Evolutionary conservation across 2,888 invertebrate species (phyloP), one percentile per base, ranked within the genome.

Genomic region (Gryllus longicercus): DNA sequence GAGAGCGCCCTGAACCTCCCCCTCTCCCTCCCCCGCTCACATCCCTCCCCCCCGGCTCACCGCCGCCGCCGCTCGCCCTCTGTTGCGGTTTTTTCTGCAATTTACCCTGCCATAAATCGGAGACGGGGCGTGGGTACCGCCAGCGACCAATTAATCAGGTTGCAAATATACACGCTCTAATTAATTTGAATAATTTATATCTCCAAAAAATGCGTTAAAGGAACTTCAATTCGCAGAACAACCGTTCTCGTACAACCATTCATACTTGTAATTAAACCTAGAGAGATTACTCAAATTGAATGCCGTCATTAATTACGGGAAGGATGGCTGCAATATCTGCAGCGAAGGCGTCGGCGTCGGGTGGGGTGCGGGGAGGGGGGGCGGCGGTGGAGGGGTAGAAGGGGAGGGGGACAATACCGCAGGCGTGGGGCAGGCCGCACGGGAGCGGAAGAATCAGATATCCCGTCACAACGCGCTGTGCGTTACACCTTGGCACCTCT

Each of bases 111-210:
- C 63, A 63, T 63, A 63, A 63, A 63, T 63, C 63, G 63, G 63
- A 63, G 63, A 63, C 63, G 11, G 12, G 16, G 63, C 63, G 63
- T 8, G 10, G 63, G 4, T 63, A 63, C 16, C 63, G 63, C 16
- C 63, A n/a, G 16, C 63, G 16, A 63, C 63, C 63, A 63, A 63
- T 63, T 63, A 63, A 63, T 63, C 63, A 63, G 63, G 63, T 63
- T n/a, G n/a, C 63, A 63, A 63, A 63, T 63, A 63, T 63, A 63
- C 63, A 63, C 63, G 63, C 63, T 63, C 63, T 63, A 63, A 63
- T 63, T 63, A 63, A 63, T 63, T 63, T 63, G 63, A 63, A 63
- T 63, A 63, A 63, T 63, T 63, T 63, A 63, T 63, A 63, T 63
- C 63, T 63, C 63, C 63, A 63, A 63, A 63, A 63, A 63, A 63